These are phyloP conservation scores for Drosophila parvula DNA, from an alignment of 1,140 invertebrate species.

Conservation along the genomic window DNA sequence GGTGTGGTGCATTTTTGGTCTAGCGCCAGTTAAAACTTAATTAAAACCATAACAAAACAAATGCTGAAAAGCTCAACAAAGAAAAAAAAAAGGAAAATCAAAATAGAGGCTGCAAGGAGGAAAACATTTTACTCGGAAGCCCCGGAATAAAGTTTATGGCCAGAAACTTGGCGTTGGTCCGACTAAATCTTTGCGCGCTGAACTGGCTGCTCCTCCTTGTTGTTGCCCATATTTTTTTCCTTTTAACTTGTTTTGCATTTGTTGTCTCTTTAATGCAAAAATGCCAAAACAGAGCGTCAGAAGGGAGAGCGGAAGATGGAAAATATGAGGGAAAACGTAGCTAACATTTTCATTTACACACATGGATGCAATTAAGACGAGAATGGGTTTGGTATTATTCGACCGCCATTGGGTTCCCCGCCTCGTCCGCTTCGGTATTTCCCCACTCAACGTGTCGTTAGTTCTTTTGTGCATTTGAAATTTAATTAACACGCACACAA, in stretches of 20 bases:
- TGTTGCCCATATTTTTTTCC: slow-evolving; percentile 25
- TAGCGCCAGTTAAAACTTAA: slow-evolving; percentile 80
- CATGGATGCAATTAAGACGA: slow-evolving; percentile 77
- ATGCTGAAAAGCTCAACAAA: slow-evolving; percentile 36
- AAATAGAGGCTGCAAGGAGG: slow-evolving; percentile 34
- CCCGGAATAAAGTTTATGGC: slow-evolving; percentile 60
- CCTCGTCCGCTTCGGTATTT: neutral
- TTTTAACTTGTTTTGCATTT: slow-evolving; percentile 9
- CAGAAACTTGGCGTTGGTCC: slow-evolving; percentile 60
- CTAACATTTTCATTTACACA: slow-evolving; percentile 77
- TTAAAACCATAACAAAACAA: slow-evolving; percentile 80
- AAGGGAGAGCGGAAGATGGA: neutral
- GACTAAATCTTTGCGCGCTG: slow-evolving; percentile 58
- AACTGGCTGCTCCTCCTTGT: slow-evolving; percentile 39
- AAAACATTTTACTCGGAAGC: slow-evolving; percentile 51
- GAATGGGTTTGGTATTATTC: slow-evolving; percentile 58
- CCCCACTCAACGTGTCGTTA: slow-evolving; percentile 54
- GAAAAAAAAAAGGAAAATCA: slow-evolving; percentile 5
- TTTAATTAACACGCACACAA: slow-evolving; percentile 76
- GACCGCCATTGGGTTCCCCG: slow-evolving; percentile 9
- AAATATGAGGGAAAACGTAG: slow-evolving; percentile 42
- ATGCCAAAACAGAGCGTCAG: slow-evolving; percentile 24
- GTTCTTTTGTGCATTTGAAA: slow-evolving; percentile 79
- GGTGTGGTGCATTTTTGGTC: slow-evolving; percentile 65
- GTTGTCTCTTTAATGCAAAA: slow-evolving; percentile 46